Evolutionary conservation across 2,888 invertebrate species (phyloP).

Genomic region (Craniophora ligustri): DNA sequence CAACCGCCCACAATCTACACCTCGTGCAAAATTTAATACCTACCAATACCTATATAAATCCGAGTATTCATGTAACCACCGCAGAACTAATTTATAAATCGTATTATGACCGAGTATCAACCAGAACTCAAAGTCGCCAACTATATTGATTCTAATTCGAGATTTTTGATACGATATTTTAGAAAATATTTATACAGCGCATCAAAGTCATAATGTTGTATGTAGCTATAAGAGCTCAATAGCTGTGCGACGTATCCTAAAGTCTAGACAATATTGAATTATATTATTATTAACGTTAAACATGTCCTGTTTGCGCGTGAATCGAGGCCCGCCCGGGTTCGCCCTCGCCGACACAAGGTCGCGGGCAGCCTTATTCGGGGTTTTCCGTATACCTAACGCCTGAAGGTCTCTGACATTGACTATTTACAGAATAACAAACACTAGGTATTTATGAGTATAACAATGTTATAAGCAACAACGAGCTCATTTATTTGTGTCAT

Average conservation of each 20-base stretch:
- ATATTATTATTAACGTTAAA: constrained; percentile 29
- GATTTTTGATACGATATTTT: constrained; percentile 4
- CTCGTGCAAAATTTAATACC: constrained; percentile 83
- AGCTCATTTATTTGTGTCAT: constrained; percentile 52
- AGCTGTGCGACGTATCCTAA: constrained; percentile 36
- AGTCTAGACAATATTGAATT: constrained; percentile 45
- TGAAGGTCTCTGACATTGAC: constrained; percentile 77
- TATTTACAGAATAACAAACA: constrained; percentile 69
- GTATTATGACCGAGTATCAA: constrained; percentile 22
- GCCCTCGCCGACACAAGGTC: constrained; percentile 76
- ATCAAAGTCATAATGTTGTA: constrained; percentile 24
- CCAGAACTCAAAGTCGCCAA: constrained; percentile 1
- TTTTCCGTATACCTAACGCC: constrained; percentile 78
- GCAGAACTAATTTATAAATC: constrained; percentile 64
- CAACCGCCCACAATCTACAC: constrained; percentile 68
- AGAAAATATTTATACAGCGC: not conserved
- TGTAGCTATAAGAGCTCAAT: constrained; percentile 2
- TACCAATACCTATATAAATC: constrained; percentile 50
- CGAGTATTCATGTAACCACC: constrained; percentile 63
- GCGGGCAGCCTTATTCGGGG: constrained; percentile 69
- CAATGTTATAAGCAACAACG: constrained; percentile 58
- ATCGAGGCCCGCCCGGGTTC: constrained; percentile 62
- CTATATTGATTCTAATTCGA: too few species aligned
- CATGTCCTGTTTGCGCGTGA: constrained; percentile 69
- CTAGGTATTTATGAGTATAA: constrained; percentile 50